phyloP scores from a whole-genome alignment of 2,888 invertebrate species.

The Antheraea yamamai region DNA sequence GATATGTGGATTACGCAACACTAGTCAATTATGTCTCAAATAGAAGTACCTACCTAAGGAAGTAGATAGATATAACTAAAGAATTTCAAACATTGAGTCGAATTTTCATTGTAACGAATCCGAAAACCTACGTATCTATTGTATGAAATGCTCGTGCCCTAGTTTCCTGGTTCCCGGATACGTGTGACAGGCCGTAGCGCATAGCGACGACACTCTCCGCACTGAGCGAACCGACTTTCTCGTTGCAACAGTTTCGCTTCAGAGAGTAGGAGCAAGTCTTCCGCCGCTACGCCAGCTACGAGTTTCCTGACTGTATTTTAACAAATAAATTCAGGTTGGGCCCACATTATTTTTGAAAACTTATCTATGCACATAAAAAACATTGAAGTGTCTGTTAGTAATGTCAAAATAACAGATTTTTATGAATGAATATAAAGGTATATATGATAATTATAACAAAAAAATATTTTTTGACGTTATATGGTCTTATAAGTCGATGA shows the following conservation, averaged over 20 bases:
- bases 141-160: conserved; percentile 35
- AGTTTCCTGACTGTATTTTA: conserved; percentile 38
- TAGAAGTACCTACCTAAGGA: too few relatives aligned
- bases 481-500: too few relatives aligned
- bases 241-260: conserved; percentile 50
- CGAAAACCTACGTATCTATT: conserved; percentile 16
- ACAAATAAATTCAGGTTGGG: conserved; percentile 23
- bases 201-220: conserved; percentile 39
- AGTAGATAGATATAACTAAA: neutral
- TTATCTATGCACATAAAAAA: neutral
- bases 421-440: neutral
- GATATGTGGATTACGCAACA: too few relatives aligned
- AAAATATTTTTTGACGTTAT: too few relatives aligned
- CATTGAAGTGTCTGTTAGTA: too few relatives aligned
- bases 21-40: too few relatives aligned
- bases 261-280: conserved; percentile 41
- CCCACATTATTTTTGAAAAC: neutral
- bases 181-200: conserved; percentile 41
- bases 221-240: conserved; percentile 43
- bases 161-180: conserved; percentile 50
- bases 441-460: too few relatives aligned
- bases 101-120: neutral
- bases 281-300: conserved; percentile 43
- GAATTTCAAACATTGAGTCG: neutral
- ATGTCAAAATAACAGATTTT: neutral